phyloP scores from a whole-genome alignment of 1,140 invertebrate genomes.

The Spodoptera litura region DNA sequence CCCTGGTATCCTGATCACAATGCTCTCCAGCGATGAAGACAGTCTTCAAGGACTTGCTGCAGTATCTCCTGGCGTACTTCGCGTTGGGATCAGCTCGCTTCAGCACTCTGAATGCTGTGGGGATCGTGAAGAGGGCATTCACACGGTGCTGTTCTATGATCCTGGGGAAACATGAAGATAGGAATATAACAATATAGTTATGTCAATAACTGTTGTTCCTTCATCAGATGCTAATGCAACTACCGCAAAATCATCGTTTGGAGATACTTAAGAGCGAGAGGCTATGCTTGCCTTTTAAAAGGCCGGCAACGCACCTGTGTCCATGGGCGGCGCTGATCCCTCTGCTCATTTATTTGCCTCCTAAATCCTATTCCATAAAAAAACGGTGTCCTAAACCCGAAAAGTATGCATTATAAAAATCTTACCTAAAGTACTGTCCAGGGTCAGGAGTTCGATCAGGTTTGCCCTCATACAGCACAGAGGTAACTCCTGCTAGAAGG shows the following conservation, averaged over 20 bases:
- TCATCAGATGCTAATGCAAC: neutral
- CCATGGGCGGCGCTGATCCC: too few species aligned
- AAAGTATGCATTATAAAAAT: neutral
- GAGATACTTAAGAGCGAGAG: too few species aligned
- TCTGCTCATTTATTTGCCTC: too few species aligned
- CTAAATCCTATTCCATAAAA: too few species aligned
- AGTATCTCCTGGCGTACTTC: conserved; percentile 89
- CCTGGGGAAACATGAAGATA: conserved; percentile 79
- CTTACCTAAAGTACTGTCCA: conserved; percentile 94
- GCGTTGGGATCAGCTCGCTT: conserved; percentile 91
- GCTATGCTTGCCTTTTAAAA: too few species aligned
- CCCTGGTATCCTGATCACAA: conserved; percentile 95
- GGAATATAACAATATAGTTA: too few species aligned
- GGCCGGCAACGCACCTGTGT: too few species aligned
- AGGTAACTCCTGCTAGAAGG: conserved; percentile 92
- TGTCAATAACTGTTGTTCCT: neutral
- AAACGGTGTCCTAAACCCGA: too few species aligned
- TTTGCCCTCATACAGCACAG: conserved; percentile 97
- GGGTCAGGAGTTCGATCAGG: conserved; percentile 97
- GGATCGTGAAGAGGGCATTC: conserved; percentile 94
- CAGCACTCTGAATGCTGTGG: conserved; percentile 95
- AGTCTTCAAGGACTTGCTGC: conserved; percentile 90
- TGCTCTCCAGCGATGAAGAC: conserved; percentile 97
- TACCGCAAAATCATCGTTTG: too few species aligned
- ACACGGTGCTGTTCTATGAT: conserved; percentile 95